Conservation (phyloP, 1,140 invertebrate genomes). For the Cyclargus thomasi region DNA sequence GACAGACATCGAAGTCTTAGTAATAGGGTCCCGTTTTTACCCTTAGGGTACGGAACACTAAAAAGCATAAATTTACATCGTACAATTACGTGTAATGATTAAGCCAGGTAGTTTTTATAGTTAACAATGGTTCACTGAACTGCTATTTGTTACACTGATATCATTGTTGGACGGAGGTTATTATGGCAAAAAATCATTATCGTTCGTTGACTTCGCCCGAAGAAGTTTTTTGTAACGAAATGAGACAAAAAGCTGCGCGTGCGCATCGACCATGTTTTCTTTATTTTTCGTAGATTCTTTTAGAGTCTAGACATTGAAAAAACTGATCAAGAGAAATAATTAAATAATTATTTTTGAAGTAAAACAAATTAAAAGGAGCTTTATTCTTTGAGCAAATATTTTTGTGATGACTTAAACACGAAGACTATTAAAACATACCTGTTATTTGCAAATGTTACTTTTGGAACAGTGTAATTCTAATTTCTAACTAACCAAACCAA, state of each 20-base stretch:
- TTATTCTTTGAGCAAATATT: too few species aligned
- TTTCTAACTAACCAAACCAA: too few species aligned
- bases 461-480: too few species aligned
- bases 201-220: background rate
- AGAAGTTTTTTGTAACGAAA: background rate
- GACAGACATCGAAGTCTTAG: too few species aligned
- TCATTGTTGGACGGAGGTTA: background rate
- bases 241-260: background rate
- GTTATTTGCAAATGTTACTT: too few species aligned
- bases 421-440: too few species aligned
- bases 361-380: too few species aligned
- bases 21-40: too few species aligned
- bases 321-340: too few species aligned
- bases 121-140: background rate
- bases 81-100: slow-evolving; percentile 11
- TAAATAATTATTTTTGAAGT: too few species aligned
- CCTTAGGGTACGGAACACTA: too few species aligned
- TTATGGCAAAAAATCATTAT: slow-evolving; percentile 11
- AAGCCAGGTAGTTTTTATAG: slow-evolving; percentile 6
- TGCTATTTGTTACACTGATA: background rate
- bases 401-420: too few species aligned
- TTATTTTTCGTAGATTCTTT: background rate
- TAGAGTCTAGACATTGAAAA: background rate
- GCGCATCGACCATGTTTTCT: background rate
- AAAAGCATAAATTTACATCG: background rate